Conservation (phyloP, 2,113 vertebrate genomes). For the Danionella cerebrum region DNA sequence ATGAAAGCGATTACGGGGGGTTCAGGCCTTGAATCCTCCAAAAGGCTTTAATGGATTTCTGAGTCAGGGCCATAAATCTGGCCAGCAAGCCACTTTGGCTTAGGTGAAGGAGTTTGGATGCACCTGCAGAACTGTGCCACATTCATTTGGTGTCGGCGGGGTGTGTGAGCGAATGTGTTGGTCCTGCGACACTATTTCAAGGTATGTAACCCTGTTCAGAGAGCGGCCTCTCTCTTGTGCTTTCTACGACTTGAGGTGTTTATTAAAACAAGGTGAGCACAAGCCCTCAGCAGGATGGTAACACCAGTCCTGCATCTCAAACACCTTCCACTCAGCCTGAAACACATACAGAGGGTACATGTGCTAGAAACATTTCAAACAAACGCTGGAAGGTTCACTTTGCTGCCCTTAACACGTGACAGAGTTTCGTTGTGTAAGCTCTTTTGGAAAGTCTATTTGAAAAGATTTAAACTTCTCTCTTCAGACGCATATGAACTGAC, state of each 20-base stretch:
- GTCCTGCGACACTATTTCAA: constrained; percentile 47
- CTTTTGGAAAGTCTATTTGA: no score
- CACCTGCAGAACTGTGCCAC: constrained; percentile 67
- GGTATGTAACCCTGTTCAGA: constrained; percentile 47
- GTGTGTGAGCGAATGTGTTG: constrained; percentile 13
- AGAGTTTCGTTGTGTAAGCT: no score
- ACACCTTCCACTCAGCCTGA: not conserved
- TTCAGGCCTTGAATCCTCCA: constrained; percentile 65
- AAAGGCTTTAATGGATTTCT: constrained; percentile 79
- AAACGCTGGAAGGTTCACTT: no score
- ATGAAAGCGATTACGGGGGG: constrained; percentile 70
- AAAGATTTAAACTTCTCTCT: no score
- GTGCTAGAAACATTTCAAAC: not conserved
- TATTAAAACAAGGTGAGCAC: constrained; percentile 47
- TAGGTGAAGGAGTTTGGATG: constrained; percentile 43
- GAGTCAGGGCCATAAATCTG: constrained; percentile 74
- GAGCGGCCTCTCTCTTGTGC: not conserved
- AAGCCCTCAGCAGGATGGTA: not conserved
- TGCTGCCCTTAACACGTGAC: no score
- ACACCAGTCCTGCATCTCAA: constrained; percentile 5
- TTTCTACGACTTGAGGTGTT: constrained; percentile 33
- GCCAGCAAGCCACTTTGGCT: constrained; percentile 45
- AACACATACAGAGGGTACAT: not conserved
- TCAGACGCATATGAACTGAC: no score
- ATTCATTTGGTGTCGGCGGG: constrained; percentile 38